A percentile compares a stretch with the other conserved stretches of the same genome.
These are phyloP conservation scores for Sardina pilchardus DNA, from an alignment of 2,113 vertebrate species.

Conservation along the genomic window DNA sequence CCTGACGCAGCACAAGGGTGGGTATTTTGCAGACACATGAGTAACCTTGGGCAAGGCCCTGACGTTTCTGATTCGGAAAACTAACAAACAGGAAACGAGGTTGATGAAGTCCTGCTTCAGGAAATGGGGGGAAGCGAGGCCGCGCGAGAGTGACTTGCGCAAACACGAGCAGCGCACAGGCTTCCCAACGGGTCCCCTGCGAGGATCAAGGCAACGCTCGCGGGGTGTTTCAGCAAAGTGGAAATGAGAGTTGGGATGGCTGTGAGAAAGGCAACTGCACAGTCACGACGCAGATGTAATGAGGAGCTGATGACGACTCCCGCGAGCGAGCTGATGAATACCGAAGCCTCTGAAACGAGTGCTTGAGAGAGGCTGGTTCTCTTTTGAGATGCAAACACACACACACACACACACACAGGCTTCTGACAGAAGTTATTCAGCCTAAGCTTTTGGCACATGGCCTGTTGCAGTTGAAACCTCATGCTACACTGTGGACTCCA, in stretches of 20 bases:
- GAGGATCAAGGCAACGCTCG: too few relatives aligned
- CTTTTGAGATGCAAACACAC: neutral
- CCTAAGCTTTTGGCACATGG: conserved; percentile 4
- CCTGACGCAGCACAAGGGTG: neutral
- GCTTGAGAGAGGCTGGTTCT: neutral
- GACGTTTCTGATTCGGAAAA: neutral
- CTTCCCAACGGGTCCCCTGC: neutral
- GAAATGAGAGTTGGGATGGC: neutral
- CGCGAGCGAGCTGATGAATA: neutral
- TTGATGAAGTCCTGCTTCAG: neutral
- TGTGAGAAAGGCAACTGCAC: neutral
- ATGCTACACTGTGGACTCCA: neutral
- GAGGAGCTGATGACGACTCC: neutral
- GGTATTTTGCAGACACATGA: neutral
- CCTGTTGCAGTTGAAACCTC: conserved; percentile 1
- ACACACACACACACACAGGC: neutral
- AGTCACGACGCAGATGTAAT: neutral
- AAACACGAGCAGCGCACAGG: neutral
- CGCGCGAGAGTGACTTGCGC: neutral
- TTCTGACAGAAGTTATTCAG: neutral
- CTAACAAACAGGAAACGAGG: neutral
- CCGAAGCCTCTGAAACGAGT: neutral
- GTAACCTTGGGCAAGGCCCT: neutral
- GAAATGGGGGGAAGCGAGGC: neutral
- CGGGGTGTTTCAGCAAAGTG: neutral